Conservation (phyloP, 2,888 invertebrate genomes). For the Coremacera marginata region DNA sequence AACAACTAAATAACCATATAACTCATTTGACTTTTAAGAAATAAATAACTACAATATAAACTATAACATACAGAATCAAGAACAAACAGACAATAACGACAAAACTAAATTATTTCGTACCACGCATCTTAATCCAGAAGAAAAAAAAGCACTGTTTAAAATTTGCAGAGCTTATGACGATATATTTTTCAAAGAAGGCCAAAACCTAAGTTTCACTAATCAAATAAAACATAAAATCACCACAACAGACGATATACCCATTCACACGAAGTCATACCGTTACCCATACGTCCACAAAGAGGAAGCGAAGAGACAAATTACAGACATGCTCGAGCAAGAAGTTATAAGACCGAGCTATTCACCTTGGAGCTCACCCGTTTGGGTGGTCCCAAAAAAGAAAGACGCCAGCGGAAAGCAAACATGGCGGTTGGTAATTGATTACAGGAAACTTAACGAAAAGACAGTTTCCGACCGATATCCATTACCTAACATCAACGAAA, state of each 20-base stretch:
- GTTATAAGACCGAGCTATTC: conserved; percentile 26
- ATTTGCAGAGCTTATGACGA: background rate
- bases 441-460: conserved; percentile 33
- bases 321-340: conserved; percentile 34
- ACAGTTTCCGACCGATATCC: conserved; percentile 27
- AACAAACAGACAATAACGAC: too few species aligned
- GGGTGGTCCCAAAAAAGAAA: conserved; percentile 37
- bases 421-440: conserved; percentile 40
- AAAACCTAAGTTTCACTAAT: background rate
- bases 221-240: too few species aligned
- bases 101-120: background rate
- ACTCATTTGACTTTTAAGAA: too few species aligned
- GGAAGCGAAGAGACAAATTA: conserved; percentile 29
- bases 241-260: too few species aligned
- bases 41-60: too few species aligned
- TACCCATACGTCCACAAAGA: conserved; percentile 32
- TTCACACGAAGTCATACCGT: conserved; percentile 11
- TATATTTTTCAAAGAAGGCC: conserved; percentile 20
- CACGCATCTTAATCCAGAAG: background rate
- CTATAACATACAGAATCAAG: too few species aligned
- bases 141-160: background rate
- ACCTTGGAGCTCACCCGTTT: conserved; percentile 32
- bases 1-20: too few species aligned
- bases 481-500: conserved; percentile 30
- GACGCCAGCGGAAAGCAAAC: conserved; percentile 31